A percentile compares a stretch with the other conserved stretches of the same genome.
Evolutionary conservation across 2,888 invertebrate genomes (phyloP).

Genomic region (Pyrgus malvae): DNA sequence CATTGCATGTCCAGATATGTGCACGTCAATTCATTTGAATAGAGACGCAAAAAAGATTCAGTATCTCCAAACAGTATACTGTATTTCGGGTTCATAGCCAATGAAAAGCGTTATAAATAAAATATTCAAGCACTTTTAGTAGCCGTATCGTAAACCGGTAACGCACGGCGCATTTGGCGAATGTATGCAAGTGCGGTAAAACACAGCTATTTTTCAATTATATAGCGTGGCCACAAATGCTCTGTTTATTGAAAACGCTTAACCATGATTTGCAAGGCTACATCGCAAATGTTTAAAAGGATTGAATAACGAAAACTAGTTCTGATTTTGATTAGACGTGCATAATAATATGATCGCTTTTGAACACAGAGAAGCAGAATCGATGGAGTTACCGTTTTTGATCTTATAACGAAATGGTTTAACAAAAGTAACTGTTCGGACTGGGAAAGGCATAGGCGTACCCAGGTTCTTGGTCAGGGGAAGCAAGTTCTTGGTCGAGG

Average conservation of each 20-base stretch:
- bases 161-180: constrained; percentile 21
- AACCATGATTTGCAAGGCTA: constrained; percentile 21
- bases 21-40: constrained; percentile 24
- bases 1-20: constrained; percentile 22
- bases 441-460: too few relatives aligned
- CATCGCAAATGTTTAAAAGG: constrained; percentile 26
- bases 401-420: too few relatives aligned
- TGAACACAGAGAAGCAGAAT: background rate
- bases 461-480: too few relatives aligned
- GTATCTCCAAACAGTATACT: constrained; percentile 23
- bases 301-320: constrained; percentile 27
- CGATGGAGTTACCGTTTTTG: background rate
- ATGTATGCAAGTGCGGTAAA: constrained; percentile 19
- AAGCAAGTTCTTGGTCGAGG: too few relatives aligned
- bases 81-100: constrained; percentile 20
- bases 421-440: too few relatives aligned
- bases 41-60: constrained; percentile 21
- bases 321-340: constrained; percentile 10
- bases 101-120: constrained; percentile 25
- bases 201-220: constrained; percentile 25
- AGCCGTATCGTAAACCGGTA: constrained; percentile 17
- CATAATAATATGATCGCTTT: too few relatives aligned
- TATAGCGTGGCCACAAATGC: constrained; percentile 23
- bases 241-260: constrained; percentile 30
- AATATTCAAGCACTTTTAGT: constrained; percentile 24